Percentiles rank a stretch among this genome's conserved stretches.
phyloP scores from a whole-genome alignment of 2,113 vertebrate genomes.

The Irena cyanogastra region DNA sequence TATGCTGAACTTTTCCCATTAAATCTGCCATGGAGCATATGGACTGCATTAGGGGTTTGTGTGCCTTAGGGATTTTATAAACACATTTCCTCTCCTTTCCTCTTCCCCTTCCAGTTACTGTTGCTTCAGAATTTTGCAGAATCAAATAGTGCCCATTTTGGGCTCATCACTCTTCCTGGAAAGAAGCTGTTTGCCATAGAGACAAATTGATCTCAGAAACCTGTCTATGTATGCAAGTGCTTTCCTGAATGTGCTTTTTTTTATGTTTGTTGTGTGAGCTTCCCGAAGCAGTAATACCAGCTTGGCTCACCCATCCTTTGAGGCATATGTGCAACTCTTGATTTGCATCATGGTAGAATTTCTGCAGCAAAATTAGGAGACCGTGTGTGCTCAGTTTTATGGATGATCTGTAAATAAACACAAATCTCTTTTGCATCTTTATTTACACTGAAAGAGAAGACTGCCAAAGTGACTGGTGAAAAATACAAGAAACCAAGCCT shows the following conservation, averaged over 20 bases:
- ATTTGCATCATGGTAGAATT: slow-evolving; percentile 11
- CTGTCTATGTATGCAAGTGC: background rate
- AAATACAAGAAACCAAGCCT: background rate
- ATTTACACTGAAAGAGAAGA: background rate
- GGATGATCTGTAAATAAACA: slow-evolving; percentile 5
- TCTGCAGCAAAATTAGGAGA: slow-evolving; percentile 4
- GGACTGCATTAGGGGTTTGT: slow-evolving; percentile 5
- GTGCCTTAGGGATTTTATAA: slow-evolving; percentile 15
- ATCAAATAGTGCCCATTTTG: background rate
- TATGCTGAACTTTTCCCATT: background rate
- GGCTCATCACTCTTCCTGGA: background rate
- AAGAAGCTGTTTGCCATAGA: background rate
- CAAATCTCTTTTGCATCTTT: background rate
- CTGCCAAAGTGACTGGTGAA: background rate
- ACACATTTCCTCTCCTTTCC: background rate
- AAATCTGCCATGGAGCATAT: background rate
- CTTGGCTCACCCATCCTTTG: background rate
- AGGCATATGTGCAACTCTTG: background rate
- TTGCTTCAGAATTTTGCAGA: background rate
- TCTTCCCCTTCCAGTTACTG: background rate
- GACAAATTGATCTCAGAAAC: background rate
- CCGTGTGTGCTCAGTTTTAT: background rate
- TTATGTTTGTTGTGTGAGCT: background rate
- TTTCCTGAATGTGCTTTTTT: background rate
- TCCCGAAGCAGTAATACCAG: background rate